These are phyloP conservation scores for Eulemur coronatus DNA, from an alignment of 2,797 vertebrate species.

Conservation along the genomic window DNA sequence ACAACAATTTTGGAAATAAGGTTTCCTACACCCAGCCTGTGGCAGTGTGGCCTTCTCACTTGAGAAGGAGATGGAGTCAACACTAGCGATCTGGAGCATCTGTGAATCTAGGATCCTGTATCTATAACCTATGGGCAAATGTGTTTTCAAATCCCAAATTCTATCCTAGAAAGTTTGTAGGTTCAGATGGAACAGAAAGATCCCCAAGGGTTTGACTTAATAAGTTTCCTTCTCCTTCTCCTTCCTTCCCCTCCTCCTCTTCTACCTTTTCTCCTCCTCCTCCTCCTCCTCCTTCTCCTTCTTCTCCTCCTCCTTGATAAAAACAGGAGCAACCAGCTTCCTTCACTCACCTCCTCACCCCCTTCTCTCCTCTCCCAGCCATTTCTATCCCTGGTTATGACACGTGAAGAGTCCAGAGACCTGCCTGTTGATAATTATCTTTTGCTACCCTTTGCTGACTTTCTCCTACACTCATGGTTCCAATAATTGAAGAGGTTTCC, in stretches of 20 bases:
- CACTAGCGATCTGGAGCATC: not conserved
- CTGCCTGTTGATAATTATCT: not conserved
- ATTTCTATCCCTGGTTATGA: too few species aligned
- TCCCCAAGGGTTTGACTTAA: not conserved
- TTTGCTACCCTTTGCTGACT: not conserved
- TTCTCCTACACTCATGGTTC: not conserved
- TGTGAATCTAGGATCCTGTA: not conserved
- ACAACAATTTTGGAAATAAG: not conserved
- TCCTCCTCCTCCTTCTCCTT: too few species aligned
- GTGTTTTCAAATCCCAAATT: not conserved
- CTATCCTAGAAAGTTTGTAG: not conserved
- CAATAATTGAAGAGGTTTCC: not conserved
- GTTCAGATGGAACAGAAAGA: not conserved
- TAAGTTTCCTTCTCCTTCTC: not conserved
- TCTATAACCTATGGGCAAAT: not conserved
- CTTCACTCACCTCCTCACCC: not conserved
- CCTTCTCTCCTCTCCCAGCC: too few species aligned
- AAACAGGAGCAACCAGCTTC: too few species aligned
- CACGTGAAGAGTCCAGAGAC: not conserved
- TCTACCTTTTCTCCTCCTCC: not conserved
- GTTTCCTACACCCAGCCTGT: not conserved
- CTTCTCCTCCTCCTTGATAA: not conserved
- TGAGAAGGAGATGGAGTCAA: not conserved
- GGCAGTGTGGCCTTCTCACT: not conserved
- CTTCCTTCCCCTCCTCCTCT: too few species aligned